phyloP scores from a whole-genome alignment of 2,888 invertebrate genomes.

The Synanthedon tipuliformis region DNA sequence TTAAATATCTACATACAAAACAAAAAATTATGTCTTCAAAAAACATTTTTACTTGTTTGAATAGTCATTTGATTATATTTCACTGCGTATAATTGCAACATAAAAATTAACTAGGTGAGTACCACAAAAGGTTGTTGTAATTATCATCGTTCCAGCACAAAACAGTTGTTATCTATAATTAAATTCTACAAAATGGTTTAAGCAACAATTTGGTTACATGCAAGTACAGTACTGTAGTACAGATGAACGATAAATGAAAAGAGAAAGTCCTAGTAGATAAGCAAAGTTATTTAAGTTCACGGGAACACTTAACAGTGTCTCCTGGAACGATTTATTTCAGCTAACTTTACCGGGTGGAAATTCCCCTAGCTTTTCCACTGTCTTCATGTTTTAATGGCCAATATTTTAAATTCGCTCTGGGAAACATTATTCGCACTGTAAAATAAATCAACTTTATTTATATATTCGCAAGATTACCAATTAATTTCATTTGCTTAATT shows the following conservation, averaged over 20 bases:
- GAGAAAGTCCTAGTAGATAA: constrained; percentile 10
- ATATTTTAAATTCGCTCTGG: constrained; percentile 21
- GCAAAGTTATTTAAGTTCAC: constrained; percentile 18
- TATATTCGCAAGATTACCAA: not conserved
- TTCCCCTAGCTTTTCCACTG: constrained; percentile 20
- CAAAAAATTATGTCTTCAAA: no score
- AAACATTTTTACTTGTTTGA: no score
- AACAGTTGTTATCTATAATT: no score
- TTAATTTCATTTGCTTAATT: no score
- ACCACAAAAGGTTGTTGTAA: no score
- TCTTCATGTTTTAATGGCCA: constrained; percentile 23
- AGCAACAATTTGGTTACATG: no score
- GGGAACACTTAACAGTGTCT: constrained; percentile 22
- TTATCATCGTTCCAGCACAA: no score
- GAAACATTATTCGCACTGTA: constrained; percentile 14
- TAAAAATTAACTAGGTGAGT: no score
- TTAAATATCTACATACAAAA: no score
- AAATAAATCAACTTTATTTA: constrained; percentile 14
- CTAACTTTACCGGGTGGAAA: constrained; percentile 21
- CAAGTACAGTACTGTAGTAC: not conserved
- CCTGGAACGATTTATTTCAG: constrained; percentile 24
- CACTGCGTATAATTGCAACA: no score
- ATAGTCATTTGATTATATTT: no score
- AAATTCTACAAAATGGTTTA: no score
- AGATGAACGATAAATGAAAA: not conserved